Percentiles rank a stretch among this genome's conserved stretches.
These are phyloP conservation scores for Hemicordylus capensis DNA, from an alignment of 2,113 vertebrate species.

Conservation along the genomic window DNA sequence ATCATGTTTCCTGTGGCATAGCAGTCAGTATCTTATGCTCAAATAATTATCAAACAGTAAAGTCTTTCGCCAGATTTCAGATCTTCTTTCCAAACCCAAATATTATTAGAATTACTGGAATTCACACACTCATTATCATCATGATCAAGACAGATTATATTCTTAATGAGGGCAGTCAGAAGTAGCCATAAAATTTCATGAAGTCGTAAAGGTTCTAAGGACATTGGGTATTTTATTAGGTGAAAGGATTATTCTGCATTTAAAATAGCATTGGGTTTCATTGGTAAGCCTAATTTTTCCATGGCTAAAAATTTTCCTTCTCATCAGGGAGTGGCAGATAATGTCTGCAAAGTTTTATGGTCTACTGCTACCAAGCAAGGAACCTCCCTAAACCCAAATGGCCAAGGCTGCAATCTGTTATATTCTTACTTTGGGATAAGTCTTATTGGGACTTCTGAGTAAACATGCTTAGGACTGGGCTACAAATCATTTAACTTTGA, in stretches of 20 bases:
- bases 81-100: slow-evolving; percentile 13
- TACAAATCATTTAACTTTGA: slow-evolving; percentile 5
- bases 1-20: neutral
- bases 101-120: slow-evolving; percentile 1
- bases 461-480: neutral
- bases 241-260: slow-evolving; percentile 41
- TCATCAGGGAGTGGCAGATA: slow-evolving; percentile 53
- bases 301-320: slow-evolving; percentile 44
- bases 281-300: slow-evolving; percentile 59
- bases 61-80: slow-evolving; percentile 16
- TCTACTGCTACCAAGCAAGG: slow-evolving; percentile 50
- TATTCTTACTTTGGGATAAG: neutral
- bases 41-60: neutral
- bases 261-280: slow-evolving; percentile 57
- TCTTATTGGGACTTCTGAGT: neutral
- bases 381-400: slow-evolving; percentile 40
- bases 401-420: neutral
- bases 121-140: neutral
- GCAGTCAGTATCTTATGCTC: neutral
- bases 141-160: slow-evolving; percentile 14
- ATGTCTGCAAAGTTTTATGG: slow-evolving; percentile 38
- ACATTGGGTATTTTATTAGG: slow-evolving; percentile 48
- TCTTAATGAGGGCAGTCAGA: slow-evolving; percentile 32
- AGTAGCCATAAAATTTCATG: slow-evolving; percentile 30
- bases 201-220: slow-evolving; percentile 30